phyloP scores from a whole-genome alignment of 1,140 invertebrate species.

The Megalonaias nervosa region DNA sequence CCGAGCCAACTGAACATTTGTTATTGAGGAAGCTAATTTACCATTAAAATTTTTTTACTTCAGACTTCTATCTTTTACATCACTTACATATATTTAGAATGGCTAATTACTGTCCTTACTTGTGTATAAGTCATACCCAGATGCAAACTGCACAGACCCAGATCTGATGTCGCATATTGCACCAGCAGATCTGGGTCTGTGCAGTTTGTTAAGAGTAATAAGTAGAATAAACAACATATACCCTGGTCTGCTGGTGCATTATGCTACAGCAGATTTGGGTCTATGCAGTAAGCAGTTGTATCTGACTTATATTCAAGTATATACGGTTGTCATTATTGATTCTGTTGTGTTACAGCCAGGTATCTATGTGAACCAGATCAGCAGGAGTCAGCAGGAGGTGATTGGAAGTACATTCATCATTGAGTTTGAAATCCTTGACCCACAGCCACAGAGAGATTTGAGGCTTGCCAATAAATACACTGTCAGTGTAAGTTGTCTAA shows the following conservation, averaged over 20 bases:
- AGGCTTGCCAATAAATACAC: constrained; percentile 19
- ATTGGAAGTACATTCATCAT: constrained; percentile 55
- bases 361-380: constrained; percentile 43
- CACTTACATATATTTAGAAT: neutral
- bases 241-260: no score
- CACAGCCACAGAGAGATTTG: constrained; percentile 7
- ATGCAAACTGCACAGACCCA: neutral
- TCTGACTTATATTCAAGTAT: neutral
- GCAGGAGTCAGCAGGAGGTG: constrained; percentile 46
- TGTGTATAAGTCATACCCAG: no score
- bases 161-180: neutral
- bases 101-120: neutral
- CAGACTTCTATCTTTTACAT: neutral
- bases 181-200: no score
- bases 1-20: neutral
- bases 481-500: constrained; percentile 21
- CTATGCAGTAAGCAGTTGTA: no score
- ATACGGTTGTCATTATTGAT: neutral
- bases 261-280: no score
- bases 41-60: no score
- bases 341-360: constrained; percentile 35
- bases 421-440: constrained; percentile 47
- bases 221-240: no score
- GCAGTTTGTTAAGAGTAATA: no score
- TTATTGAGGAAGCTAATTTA: no score